A percentile compares a stretch with the other conserved stretches of the same genome.
Conservation (phyloP, 2,797 vertebrate species). For the Petrocephalus sullivani region DNA sequence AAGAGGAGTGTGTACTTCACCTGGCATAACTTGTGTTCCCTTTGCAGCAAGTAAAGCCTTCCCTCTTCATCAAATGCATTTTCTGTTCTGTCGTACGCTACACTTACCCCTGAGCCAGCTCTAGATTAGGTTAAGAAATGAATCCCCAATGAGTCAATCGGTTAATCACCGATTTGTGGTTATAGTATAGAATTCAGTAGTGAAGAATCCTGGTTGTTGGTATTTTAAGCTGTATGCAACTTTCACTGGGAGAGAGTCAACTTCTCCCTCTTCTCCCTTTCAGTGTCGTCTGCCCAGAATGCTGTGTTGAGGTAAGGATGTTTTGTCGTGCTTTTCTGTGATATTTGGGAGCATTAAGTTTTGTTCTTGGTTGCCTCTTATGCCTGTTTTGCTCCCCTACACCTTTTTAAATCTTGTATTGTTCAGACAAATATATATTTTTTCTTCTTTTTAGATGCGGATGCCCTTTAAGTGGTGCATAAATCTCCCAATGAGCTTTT, state of each 20-base stretch:
- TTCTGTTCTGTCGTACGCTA: background rate
- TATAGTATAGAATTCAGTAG: background rate
- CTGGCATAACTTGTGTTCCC: constrained; percentile 63
- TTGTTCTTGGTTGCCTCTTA: background rate
- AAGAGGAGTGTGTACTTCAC: constrained; percentile 59
- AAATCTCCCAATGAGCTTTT: constrained; percentile 45
- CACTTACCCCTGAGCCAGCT: background rate
- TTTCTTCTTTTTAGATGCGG: constrained; percentile 32
- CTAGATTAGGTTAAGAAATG: background rate
- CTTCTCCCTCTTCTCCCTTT: background rate
- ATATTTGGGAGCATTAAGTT: background rate
- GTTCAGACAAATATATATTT: background rate
- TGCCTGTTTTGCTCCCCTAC: background rate
- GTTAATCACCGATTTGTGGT: background rate
- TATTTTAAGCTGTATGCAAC: background rate
- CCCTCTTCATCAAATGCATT: background rate
- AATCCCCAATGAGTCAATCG: background rate
- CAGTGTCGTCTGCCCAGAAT: constrained; percentile 43
- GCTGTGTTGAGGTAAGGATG: constrained; percentile 42
- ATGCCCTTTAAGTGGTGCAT: constrained; percentile 45
- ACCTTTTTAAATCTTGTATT: too few relatives aligned
- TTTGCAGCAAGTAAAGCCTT: constrained; percentile 61
- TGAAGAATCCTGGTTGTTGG: background rate
- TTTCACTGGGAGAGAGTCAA: background rate
- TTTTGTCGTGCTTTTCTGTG: background rate